phyloP scores from a whole-genome alignment of 2,113 vertebrate genomes.

The Menura novaehollandiae region DNA sequence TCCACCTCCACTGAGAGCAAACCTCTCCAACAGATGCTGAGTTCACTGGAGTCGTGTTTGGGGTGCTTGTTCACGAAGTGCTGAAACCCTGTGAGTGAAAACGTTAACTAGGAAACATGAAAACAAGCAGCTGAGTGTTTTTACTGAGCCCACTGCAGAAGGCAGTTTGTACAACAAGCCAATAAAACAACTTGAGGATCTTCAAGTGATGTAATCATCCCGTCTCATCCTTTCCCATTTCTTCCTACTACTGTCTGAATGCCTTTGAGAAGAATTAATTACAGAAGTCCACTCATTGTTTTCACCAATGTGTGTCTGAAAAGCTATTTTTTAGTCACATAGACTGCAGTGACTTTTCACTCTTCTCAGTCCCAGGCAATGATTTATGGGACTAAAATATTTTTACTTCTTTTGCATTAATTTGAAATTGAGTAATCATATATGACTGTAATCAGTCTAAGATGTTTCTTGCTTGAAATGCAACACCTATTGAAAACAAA shows the following conservation, averaged over 20 bases:
- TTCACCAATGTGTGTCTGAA: neutral
- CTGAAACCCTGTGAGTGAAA: slow-evolving; percentile 28
- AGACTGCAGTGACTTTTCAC: neutral
- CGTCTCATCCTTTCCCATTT: neutral
- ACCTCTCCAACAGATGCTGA: neutral
- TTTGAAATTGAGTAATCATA: neutral
- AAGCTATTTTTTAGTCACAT: neutral
- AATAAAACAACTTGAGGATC: neutral
- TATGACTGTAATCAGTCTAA: neutral
- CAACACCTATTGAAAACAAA: neutral
- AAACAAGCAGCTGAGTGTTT: slow-evolving; percentile 30
- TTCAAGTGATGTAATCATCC: neutral
- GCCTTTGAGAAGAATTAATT: neutral
- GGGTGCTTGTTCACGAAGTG: neutral
- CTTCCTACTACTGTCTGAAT: neutral
- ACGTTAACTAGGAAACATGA: neutral
- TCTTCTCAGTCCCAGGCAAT: neutral
- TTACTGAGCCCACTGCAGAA: neutral
- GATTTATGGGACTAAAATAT: neutral
- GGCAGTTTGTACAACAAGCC: neutral
- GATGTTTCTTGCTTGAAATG: neutral
- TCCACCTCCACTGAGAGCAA: neutral
- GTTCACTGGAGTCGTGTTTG: slow-evolving; percentile 4
- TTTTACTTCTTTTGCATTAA: neutral
- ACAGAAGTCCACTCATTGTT: neutral